Conservation (phyloP, 2,113 vertebrate species). For the Ahaetulla prasina region DNA sequence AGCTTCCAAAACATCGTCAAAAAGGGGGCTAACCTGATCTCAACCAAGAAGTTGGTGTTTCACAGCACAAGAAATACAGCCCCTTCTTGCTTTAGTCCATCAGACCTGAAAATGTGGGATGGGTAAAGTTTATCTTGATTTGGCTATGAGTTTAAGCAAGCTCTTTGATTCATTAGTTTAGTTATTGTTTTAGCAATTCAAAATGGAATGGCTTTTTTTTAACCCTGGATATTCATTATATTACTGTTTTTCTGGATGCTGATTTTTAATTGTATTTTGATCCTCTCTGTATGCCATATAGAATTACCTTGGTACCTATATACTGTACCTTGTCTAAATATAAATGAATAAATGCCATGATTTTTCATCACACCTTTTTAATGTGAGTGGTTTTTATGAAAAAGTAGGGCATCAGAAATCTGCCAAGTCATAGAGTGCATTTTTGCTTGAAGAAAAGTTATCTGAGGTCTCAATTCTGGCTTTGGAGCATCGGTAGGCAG, state of each 20-base stretch:
- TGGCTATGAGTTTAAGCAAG: not conserved
- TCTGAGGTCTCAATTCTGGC: not conserved
- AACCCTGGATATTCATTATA: not conserved
- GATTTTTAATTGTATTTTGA: not conserved
- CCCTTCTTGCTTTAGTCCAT: not conserved
- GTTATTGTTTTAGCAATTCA: not conserved
- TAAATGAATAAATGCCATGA: not conserved
- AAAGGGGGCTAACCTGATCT: not conserved
- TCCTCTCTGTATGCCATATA: not conserved
- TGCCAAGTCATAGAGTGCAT: not conserved
- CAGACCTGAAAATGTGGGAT: not conserved
- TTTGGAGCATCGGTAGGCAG: not conserved
- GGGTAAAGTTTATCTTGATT: not conserved
- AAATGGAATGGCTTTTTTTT: not conserved
- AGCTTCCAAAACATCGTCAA: not conserved
- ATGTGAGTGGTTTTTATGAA: not conserved
- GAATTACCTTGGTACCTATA: not conserved
- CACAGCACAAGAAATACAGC: not conserved
- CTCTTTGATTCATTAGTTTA: not conserved
- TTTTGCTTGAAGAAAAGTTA: not conserved
- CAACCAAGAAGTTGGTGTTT: not conserved
- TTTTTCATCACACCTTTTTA: not conserved
- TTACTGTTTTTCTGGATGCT: not conserved
- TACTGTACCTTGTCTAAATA: not conserved
- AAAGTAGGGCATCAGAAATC: not conserved